Conservation (phyloP, 30 jellyfish, hydroid and myxozoan species). For the Hydractinia echinata region DNA sequence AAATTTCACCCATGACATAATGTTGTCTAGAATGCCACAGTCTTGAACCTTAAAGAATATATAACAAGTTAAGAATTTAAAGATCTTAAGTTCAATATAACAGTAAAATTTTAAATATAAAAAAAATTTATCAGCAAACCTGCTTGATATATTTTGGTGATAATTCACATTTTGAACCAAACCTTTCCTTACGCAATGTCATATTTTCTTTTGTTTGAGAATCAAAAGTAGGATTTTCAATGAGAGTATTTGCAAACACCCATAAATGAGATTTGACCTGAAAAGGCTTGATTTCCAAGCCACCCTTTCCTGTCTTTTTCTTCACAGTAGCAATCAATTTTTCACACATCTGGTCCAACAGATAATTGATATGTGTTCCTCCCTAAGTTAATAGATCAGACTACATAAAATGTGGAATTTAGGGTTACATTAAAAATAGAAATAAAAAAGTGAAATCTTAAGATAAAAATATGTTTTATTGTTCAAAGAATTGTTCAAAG, state of each 20-base stretch:
- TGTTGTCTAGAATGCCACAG: conserved; percentile 88
- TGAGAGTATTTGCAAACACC: conserved; percentile 91
- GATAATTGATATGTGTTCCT: conserved; percentile 84
- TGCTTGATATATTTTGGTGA: conserved; percentile 84
- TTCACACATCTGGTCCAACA: conserved; percentile 83
- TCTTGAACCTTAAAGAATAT: conserved; percentile 68
- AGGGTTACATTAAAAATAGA: background rate
- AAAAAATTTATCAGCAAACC: conserved; percentile 29
- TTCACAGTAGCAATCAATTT: conserved; percentile 83
- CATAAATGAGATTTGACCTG: conserved; percentile 86
- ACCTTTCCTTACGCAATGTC: conserved; percentile 69
- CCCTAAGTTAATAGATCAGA: conserved; percentile 51
- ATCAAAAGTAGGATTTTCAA: conserved; percentile 97
- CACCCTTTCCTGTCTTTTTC: conserved; percentile 88
- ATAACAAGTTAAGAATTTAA: background rate
- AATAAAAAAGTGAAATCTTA: background rate
- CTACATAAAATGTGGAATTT: background rate
- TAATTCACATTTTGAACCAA: conserved; percentile 97
- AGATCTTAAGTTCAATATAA: conserved; percentile 2
- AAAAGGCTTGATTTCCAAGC: conserved; percentile 73
- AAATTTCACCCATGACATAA: conserved; percentile 90
- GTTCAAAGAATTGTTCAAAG: too few species aligned
- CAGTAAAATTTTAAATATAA: background rate
- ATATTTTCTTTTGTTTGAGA: conserved; percentile 99
- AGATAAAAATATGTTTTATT: background rate